Conservation (phyloP, 2,888 invertebrate species). For the Noctua janthe region DNA sequence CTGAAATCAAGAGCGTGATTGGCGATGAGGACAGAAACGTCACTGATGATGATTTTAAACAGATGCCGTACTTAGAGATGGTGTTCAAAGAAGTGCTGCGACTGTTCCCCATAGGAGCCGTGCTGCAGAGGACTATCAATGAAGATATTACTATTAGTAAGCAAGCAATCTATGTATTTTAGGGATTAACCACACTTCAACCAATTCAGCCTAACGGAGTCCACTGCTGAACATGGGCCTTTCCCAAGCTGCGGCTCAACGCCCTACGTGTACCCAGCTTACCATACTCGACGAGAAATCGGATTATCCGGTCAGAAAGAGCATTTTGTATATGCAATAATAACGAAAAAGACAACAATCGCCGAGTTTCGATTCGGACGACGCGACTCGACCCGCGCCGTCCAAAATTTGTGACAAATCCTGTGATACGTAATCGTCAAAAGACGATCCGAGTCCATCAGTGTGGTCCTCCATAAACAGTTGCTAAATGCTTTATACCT, state of each 20-base stretch:
- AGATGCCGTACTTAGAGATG: constrained; percentile 85
- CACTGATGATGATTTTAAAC: constrained; percentile 78
- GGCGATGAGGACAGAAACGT: constrained; percentile 75
- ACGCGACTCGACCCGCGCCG: not conserved
- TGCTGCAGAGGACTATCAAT: constrained; percentile 79
- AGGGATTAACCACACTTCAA: too few relatives aligned
- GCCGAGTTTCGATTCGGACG: not conserved
- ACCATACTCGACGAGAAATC: too few relatives aligned
- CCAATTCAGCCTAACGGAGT: too few relatives aligned
- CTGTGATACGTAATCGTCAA: too few relatives aligned
- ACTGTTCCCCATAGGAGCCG: constrained; percentile 82
- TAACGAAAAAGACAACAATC: not conserved
- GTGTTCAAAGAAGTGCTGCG: constrained; percentile 82
- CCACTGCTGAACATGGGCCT: too few relatives aligned
- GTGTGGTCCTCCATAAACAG: not conserved
- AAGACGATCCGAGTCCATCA: too few relatives aligned
- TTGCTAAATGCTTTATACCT: not conserved
- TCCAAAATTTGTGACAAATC: not conserved
- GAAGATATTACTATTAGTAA: constrained; percentile 82
- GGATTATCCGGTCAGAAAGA: too few relatives aligned
- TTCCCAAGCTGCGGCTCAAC: too few relatives aligned
- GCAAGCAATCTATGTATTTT: constrained; percentile 14
- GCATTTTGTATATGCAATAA: too few relatives aligned
- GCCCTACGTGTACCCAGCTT: too few relatives aligned
- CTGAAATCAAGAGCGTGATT: constrained; percentile 78